phyloP scores from a whole-genome alignment of 2,113 vertebrate species.

The Engraulis encrasicolus region DNA sequence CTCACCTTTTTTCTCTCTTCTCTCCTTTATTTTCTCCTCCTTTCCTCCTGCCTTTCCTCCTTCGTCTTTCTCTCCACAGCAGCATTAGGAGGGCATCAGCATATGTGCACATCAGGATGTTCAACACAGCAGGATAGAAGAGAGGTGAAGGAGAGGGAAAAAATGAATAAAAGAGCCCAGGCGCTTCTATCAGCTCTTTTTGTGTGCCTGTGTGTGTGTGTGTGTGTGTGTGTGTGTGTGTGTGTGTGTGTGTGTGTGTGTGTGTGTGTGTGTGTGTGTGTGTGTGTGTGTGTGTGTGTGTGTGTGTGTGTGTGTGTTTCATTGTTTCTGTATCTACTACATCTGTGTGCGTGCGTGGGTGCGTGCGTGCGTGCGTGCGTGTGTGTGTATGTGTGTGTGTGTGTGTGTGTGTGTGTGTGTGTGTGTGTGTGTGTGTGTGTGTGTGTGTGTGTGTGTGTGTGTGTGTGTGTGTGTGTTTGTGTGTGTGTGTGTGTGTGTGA shows the following conservation, averaged over 20 bases:
- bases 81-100: constrained; percentile 11
- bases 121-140: not conserved
- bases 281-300: not conserved
- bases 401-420: not conserved
- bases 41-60: too few species aligned
- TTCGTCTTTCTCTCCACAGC: not conserved
- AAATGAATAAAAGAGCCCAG: not conserved
- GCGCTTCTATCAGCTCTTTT: constrained; percentile 16
- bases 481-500: not conserved
- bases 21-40: too few species aligned
- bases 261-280: not conserved
- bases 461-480: not conserved
- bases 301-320: not conserved
- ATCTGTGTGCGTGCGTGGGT: not conserved
- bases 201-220: not conserved
- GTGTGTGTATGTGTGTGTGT: not conserved
- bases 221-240: not conserved
- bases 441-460: not conserved
- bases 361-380: not conserved
- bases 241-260: not conserved
- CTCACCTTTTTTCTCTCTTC: too few species aligned
- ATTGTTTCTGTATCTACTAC: too few species aligned
- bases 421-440: not conserved
- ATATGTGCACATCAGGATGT: constrained; percentile 20
- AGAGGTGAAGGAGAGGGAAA: not conserved